A percentile compares a stretch with the other conserved stretches of the same genome.
These are phyloP conservation scores for Athetis lepigone DNA, from an alignment of 2,888 invertebrate species.

Conservation along the genomic window DNA sequence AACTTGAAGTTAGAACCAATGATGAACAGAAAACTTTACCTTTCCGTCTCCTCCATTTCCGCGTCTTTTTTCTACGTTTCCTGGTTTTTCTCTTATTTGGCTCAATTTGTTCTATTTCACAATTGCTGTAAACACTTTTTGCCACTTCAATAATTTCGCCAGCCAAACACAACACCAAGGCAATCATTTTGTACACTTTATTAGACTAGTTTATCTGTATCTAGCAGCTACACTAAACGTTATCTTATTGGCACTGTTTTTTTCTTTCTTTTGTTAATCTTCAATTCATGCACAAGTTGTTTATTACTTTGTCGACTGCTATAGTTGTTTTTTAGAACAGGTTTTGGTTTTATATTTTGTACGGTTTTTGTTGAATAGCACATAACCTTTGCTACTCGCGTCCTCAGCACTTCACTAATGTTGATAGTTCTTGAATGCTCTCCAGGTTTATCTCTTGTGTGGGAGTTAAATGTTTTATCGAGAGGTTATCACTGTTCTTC, in stretches of 20 bases:
- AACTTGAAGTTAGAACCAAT: slow-evolving; percentile 19
- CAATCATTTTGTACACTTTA: slow-evolving; percentile 79
- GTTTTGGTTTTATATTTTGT: slow-evolving; percentile 57
- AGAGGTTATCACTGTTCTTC: slow-evolving; percentile 78
- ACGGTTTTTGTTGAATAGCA: slow-evolving; percentile 61
- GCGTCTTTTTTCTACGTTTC: slow-evolving; percentile 56
- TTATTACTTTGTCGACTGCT: slow-evolving; percentile 58
- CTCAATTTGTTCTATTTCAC: slow-evolving; percentile 49
- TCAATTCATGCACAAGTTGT: slow-evolving; percentile 65
- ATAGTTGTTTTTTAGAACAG: slow-evolving; percentile 50
- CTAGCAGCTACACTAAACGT: slow-evolving; percentile 40
- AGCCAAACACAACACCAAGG: slow-evolving; percentile 78
- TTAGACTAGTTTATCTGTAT: slow-evolving; percentile 60
- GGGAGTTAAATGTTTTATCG: slow-evolving; percentile 69
- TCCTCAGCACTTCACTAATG: slow-evolving; percentile 67
- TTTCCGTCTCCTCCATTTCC: slow-evolving; percentile 66
- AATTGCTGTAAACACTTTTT: slow-evolving; percentile 63
- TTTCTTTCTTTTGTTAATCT: slow-evolving; percentile 76
- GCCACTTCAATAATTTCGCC: slow-evolving; percentile 78
- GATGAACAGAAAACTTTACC: slow-evolving; percentile 58
- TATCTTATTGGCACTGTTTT: slow-evolving; percentile 66
- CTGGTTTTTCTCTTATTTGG: slow-evolving; percentile 37
- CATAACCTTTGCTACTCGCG: slow-evolving; percentile 68
- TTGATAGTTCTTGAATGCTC: slow-evolving; percentile 58
- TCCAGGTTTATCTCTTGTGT: slow-evolving; percentile 56